A percentile compares a stretch with the other conserved stretches of the same genome.
These are phyloP conservation scores for Crypturellus undulatus DNA, from an alignment of 2,113 vertebrate species.

Conservation along the genomic window DNA sequence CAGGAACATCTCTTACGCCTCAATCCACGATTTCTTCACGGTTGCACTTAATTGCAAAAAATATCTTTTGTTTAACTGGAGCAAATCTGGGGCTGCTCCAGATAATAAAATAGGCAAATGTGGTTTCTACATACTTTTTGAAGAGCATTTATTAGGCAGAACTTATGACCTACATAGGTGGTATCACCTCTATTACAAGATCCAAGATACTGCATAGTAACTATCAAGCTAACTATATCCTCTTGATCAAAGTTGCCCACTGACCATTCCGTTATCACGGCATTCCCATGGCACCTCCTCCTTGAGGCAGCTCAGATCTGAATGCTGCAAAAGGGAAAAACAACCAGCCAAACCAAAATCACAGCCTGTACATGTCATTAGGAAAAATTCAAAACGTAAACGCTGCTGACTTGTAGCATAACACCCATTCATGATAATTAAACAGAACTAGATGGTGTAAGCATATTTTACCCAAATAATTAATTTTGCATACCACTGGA, in stretches of 20 bases:
- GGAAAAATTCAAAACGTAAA: not conserved
- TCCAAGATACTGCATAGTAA: not conserved
- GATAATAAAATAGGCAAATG: not conserved
- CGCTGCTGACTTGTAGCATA: not conserved
- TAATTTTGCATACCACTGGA: not conserved
- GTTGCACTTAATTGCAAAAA: not conserved
- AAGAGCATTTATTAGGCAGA: not conserved
- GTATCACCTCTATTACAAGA: not conserved
- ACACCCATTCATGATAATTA: not conserved
- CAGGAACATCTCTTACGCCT: not conserved
- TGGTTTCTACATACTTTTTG: not conserved
- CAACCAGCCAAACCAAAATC: not conserved
- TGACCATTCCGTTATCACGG: not conserved
- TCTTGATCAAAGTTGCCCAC: not conserved
- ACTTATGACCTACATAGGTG: accelerated
- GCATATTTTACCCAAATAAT: not conserved
- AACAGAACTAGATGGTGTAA: not conserved
- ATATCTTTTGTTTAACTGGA: not conserved
- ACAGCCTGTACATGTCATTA: accelerated
- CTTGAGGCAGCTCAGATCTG: not conserved
- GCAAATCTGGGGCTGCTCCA: not conserved
- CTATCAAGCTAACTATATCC: not conserved
- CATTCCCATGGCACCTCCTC: not conserved
- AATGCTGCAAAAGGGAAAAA: not conserved
- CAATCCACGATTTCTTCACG: not conserved